Percentiles rank a stretch among this genome's conserved stretches.
phyloP scores from a whole-genome alignment of 2,888 invertebrate genomes.

The Cyclophora albipunctata region DNA sequence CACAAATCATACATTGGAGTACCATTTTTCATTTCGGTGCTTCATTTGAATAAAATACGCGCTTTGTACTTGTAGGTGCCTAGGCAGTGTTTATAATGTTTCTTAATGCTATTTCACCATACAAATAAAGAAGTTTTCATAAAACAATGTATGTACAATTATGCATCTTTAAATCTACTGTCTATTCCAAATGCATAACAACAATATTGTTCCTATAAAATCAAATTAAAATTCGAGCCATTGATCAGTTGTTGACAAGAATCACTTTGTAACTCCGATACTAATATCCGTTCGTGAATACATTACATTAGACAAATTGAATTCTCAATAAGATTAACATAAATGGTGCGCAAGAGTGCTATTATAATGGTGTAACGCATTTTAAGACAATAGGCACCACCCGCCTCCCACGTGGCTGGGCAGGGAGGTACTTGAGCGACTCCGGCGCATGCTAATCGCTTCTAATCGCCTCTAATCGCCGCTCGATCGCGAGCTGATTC shows the following conservation, averaged over 20 bases:
- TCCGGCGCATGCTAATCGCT: constrained; percentile 65
- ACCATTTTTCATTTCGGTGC: constrained; percentile 26
- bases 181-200: too few species aligned
- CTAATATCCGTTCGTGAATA: constrained; percentile 57
- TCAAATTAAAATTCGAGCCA: constrained; percentile 7
- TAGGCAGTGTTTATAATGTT: too few species aligned
- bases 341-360: constrained; percentile 67
- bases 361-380: constrained; percentile 66
- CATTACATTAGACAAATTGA: constrained; percentile 66
- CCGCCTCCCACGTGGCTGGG: constrained; percentile 62
- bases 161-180: too few species aligned
- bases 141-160: too few species aligned
- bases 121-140: too few species aligned
- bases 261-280: constrained; percentile 41
- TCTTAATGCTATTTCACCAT: too few species aligned
- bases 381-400: constrained; percentile 69
- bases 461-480: constrained; percentile 70
- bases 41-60: too few species aligned
- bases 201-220: neutral
- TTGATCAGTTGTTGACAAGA: constrained; percentile 49
- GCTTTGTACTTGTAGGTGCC: too few species aligned
- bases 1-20: constrained; percentile 33
- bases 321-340: constrained; percentile 68
- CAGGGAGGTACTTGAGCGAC: constrained; percentile 34
- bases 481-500: constrained; percentile 69